Base-by-base conservation (phyloP, 1,140 invertebrate species). In the Cataglyphis hispanica region DNA sequence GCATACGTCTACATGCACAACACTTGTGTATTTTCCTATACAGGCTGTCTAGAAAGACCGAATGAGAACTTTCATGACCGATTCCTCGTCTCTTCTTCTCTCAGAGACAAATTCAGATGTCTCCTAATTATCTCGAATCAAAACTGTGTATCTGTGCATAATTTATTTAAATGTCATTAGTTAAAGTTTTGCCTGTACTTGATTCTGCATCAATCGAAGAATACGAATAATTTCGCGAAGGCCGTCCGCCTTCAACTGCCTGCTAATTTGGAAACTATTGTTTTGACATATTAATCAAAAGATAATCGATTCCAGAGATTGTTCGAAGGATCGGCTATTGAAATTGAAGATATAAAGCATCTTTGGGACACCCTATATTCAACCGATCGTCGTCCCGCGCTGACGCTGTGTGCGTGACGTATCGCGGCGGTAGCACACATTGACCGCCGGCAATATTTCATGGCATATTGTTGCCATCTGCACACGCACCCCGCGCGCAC, bases 401-500 rank as follows among this genome's bases (percentile, higher is more conserved):
- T 27, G 43, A 61, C 46, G 37, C n/a, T 58, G 50, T 84, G 77
- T 80, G 87, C 40, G 67, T 63, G 27, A 16, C 85, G 64, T 66
- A 64, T 22, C 64, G 56, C 22, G 61, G 67, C 84, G 37, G 60
- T 75, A 74, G 87, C 78, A 77, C 75, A 88, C 78, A 83, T 83
- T 72, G 88, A 89, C 76, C 80, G 76, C 67, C 87, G 63, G 93
- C 94, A 95, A 95, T 95, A 95, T 94, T 95, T 95, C 94, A 95
- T 86, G 84, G 93, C 92, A 94, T 93, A 94, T 95, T 95, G 95
- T 95, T 95, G 95, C 95, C 95, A 95, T 95, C 94, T 95, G 94
- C 94, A 95, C 93, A 94, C 94, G 92, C 93, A 92, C 92, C 92
- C 89, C 85, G 87, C 74, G 80, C 91, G 84, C 89, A 84, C 88